Base-by-base conservation (phyloP, 2,888 invertebrate genomes). In the Caradrina clavipalpis region DNA sequence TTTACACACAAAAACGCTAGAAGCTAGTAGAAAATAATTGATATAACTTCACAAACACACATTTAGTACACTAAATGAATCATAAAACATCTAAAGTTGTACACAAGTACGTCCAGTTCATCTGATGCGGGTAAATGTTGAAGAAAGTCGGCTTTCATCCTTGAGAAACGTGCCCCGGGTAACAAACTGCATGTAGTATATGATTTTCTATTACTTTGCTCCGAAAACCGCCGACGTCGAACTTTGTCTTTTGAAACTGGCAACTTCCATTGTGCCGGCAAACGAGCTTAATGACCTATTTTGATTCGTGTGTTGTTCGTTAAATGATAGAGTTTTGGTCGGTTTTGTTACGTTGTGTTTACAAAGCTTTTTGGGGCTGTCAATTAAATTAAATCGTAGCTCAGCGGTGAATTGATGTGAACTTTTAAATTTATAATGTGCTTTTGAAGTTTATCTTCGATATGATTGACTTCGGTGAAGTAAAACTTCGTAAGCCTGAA, bases 161-260 rank as follows among this genome's bases (percentile, higher is more conserved):
- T 72, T 74, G 51, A 68, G 69, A 75, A 81, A 88, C 89, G 88
- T 88, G 88, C 75, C 67, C 62, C n/a, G 85, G 68, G 77, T 76
- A 69, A 58, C 74, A 84, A 86, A 69, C 68, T 76, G 79, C 73
- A 82, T 76, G 73, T 82, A 82, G 76, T 87, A 78, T 85, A 87
- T 82, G 81, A 83, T 86, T 87, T 86, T 84, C 86, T 81, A 83
- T 86, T 85, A 85, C 80, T 81, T 80, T 63, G 73, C 55, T 64
- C 76, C 69, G 61, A 75, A 73, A 74, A 57, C 67, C 69, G 53
- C 19, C 71, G 63, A 60, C 57, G 51, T 49, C 70, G 58, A 85
- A 87, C 82, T 83, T 86, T 78, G 74, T 70, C 82, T 81, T 84
- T 76, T 77, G 72, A 78, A 79, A 66, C 71, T 45, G 50, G 53